phyloP scores from a whole-genome alignment of 2,888 invertebrate genomes.

The Drosophila limbata region DNA sequence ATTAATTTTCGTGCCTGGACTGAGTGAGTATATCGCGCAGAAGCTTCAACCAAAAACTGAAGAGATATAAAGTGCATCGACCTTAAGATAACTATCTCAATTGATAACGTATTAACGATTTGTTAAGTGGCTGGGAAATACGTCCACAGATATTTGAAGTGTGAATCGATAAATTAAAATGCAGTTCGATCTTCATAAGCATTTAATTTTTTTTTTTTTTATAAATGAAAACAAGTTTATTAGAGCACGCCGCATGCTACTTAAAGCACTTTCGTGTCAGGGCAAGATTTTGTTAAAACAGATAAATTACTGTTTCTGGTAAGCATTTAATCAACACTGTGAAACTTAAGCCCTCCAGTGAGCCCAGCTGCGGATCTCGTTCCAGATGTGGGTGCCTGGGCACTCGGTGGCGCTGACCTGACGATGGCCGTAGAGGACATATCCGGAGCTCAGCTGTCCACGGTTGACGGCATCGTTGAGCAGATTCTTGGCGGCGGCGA shows the following conservation, averaged over 20 bases:
- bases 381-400: slow-evolving; percentile 80
- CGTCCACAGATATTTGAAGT: not conserved
- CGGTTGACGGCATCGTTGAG: slow-evolving; percentile 70
- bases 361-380: slow-evolving; percentile 80
- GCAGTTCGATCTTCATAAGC: not conserved
- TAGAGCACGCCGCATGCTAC: no score
- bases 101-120: not conserved
- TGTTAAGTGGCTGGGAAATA: not conserved
- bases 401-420: slow-evolving; percentile 81
- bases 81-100: slow-evolving; percentile 1
- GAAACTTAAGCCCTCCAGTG: slow-evolving; percentile 73
- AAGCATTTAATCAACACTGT: not conserved
- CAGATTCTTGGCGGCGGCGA: slow-evolving; percentile 71
- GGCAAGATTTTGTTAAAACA: no score
- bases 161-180: not conserved
- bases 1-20: no score
- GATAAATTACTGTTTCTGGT: no score
- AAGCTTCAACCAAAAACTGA: not conserved
- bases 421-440: slow-evolving; percentile 81
- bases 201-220: no score
- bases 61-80: not conserved
- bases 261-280: no score
- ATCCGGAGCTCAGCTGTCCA: slow-evolving; percentile 70
- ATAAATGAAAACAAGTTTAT: no score
- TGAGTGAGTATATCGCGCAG: no score